Evolutionary conservation across 2,113 vertebrate species (phyloP).

Genomic region (Theristicus caerulescens): DNA sequence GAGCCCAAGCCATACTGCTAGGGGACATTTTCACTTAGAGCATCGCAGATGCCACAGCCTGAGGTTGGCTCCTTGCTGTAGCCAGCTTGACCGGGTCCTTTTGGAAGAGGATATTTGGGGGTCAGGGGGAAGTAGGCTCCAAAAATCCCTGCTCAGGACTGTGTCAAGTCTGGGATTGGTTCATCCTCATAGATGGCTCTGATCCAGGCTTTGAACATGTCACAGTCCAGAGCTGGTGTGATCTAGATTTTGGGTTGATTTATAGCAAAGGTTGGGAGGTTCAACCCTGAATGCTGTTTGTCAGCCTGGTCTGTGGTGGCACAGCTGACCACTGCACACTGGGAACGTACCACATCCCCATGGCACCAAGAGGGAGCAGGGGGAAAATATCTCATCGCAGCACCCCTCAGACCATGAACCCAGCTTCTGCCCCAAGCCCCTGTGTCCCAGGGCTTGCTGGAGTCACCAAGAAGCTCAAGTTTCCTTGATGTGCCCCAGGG

Average conservation of each 20-base stretch:
- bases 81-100: background rate
- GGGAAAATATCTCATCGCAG: background rate
- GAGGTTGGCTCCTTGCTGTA: background rate
- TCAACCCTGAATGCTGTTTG: background rate
- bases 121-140: background rate
- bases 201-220: background rate
- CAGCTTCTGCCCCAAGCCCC: background rate
- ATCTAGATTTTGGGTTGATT: background rate
- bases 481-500: background rate
- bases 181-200: background rate
- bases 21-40: rapidly evolving
- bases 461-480: background rate
- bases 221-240: background rate
- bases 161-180: background rate
- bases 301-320: background rate
- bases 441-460: background rate
- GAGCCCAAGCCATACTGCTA: background rate
- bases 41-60: background rate
- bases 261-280: background rate
- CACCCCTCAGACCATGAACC: background rate
- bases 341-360: background rate
- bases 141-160: background rate
- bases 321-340: background rate
- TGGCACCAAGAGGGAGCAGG: background rate
- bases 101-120: background rate